Conservation (phyloP, 2,113 vertebrate genomes). For the Ammodytes marinus region DNA sequence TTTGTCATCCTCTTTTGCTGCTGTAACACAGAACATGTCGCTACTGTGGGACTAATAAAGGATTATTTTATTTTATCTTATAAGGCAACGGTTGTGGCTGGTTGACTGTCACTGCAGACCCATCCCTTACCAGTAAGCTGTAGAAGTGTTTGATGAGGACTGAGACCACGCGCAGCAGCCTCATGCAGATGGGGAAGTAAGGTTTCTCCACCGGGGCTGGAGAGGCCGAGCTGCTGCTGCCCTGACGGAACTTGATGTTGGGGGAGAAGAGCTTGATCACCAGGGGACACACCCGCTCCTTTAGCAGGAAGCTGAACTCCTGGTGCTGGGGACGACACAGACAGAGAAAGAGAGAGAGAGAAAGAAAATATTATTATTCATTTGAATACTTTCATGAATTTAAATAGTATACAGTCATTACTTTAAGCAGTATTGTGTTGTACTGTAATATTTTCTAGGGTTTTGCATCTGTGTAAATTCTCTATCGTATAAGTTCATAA, state of each 20-base stretch:
- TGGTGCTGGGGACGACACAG: conserved; percentile 87
- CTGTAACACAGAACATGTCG: too few relatives aligned
- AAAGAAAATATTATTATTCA: too few relatives aligned
- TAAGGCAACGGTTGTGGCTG: conserved; percentile 1
- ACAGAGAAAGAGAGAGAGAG: background rate
- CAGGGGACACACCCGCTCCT: conserved; percentile 97
- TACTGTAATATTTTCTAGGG: background rate
- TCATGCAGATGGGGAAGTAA: conserved; percentile 99
- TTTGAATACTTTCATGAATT: too few relatives aligned
- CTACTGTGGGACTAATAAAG: too few relatives aligned
- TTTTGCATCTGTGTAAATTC: background rate
- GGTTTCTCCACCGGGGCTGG: conserved; percentile 98
- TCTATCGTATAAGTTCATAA: background rate
- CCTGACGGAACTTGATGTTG: conserved; percentile 99
- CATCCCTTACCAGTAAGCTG: conserved; percentile 91
- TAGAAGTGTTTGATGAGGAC: conserved; percentile 99
- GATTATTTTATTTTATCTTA: too few relatives aligned
- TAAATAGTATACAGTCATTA: background rate
- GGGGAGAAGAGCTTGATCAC: conserved; percentile 99
- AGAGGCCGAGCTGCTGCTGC: conserved; percentile 90
- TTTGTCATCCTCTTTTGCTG: too few relatives aligned
- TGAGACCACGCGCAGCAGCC: conserved; percentile 96
- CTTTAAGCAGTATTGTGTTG: background rate
- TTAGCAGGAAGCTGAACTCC: conserved; percentile 98
- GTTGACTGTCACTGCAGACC: background rate